Conservation (phyloP, 2,797 vertebrate species). For the Mormyrus proboscirostris region DNA sequence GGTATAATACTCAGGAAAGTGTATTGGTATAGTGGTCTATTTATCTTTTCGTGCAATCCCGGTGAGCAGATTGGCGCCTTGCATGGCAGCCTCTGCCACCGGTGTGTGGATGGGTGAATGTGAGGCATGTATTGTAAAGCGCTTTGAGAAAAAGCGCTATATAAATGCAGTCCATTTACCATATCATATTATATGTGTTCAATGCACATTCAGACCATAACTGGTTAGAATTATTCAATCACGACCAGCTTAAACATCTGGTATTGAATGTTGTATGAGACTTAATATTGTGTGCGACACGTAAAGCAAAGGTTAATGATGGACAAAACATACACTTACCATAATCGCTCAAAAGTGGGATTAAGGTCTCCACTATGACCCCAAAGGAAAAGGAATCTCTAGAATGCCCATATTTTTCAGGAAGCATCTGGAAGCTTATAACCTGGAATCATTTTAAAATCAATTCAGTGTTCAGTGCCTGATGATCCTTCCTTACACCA, state of each 20-base stretch:
- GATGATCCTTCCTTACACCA: background rate
- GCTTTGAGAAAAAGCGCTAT: too few species aligned
- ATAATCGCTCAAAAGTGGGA: conserved; percentile 67
- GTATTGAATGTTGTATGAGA: background rate
- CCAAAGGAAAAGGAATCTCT: conserved; percentile 89
- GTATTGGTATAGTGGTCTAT: background rate
- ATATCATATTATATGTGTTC: background rate
- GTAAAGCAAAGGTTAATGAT: background rate
- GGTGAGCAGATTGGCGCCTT: too few species aligned
- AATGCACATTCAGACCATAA: background rate
- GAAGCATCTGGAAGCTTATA: conserved; percentile 65
- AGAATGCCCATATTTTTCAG: conserved; percentile 71
- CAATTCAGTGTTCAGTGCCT: background rate
- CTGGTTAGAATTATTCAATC: background rate
- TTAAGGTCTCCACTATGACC: conserved; percentile 69
- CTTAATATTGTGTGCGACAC: background rate
- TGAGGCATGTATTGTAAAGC: too few species aligned
- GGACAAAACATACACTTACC: conserved; percentile 60
- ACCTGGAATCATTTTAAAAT: conserved; percentile 42
- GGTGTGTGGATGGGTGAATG: too few species aligned
- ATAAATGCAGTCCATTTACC: too few species aligned
- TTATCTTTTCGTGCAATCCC: background rate
- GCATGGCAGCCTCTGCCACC: too few species aligned
- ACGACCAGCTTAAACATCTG: background rate
- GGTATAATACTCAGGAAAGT: background rate